Conservation (phyloP, 1,140 invertebrate genomes). For the Notospermus geniculatus region DNA sequence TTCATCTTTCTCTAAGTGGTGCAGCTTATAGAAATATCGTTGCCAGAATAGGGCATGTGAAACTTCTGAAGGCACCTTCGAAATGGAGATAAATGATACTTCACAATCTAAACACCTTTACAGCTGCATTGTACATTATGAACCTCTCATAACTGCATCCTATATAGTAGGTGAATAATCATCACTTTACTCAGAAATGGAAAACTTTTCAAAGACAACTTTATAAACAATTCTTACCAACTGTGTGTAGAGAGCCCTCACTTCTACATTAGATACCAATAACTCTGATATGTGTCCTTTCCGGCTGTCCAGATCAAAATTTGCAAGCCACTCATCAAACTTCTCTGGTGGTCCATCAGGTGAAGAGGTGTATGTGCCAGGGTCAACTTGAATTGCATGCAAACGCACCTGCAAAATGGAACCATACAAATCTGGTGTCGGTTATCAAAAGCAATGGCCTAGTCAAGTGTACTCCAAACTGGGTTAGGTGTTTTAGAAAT, state of each 20-base stretch:
- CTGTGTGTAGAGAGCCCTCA: constrained; percentile 55
- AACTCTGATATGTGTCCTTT: constrained; percentile 57
- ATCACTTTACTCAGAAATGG: too few relatives aligned
- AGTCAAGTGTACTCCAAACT: too few relatives aligned
- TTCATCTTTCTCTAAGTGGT: constrained; percentile 54
- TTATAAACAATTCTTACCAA: constrained; percentile 56
- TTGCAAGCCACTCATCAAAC: constrained; percentile 54
- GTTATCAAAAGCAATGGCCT: too few relatives aligned
- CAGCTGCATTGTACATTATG: too few relatives aligned
- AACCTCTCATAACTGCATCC: too few relatives aligned
- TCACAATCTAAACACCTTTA: too few relatives aligned
- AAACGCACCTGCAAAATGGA: constrained; percentile 47
- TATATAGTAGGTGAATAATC: too few relatives aligned
- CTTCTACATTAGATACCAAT: constrained; percentile 53
- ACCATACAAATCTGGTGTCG: too few relatives aligned
- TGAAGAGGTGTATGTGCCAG: constrained; percentile 55
- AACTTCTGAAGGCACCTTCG: constrained; percentile 51
- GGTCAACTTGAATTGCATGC: constrained; percentile 54
- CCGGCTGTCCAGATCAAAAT: constrained; percentile 52
- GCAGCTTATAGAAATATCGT: constrained; percentile 57
- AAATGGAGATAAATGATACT: too few relatives aligned
- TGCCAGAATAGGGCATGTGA: constrained; percentile 59
- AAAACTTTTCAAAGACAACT: too few relatives aligned
- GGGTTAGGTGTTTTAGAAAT: too few relatives aligned
- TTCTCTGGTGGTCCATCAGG: constrained; percentile 50